These are phyloP conservation scores for Elgaria multicarinata DNA, from an alignment of 2,113 vertebrate species.

Conservation along the genomic window DNA sequence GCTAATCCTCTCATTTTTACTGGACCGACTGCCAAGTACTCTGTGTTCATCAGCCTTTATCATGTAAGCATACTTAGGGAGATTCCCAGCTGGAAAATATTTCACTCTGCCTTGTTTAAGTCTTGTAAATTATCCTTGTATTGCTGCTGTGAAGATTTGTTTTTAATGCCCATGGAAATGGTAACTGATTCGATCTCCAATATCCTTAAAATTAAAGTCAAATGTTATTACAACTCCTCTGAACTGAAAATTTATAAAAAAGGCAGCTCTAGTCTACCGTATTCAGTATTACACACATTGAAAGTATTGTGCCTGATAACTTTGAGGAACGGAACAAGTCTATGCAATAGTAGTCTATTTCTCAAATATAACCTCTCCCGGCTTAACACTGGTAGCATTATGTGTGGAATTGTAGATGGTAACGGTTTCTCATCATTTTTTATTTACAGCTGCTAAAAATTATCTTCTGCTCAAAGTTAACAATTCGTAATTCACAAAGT, in stretches of 20 bases:
- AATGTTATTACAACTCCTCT: not conserved
- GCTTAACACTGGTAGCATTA: not conserved
- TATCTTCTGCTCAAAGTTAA: slow-evolving; percentile 30
- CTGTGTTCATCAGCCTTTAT: not conserved
- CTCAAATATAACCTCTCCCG: not conserved
- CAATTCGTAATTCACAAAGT: slow-evolving; percentile 4
- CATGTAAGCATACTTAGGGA: slow-evolving; percentile 9
- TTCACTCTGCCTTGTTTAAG: slow-evolving; percentile 21
- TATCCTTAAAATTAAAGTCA: not conserved
- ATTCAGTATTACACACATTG: slow-evolving; percentile 21
- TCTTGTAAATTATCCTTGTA: slow-evolving; percentile 1
- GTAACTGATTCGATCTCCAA: not conserved
- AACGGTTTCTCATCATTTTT: slow-evolving; percentile 31
- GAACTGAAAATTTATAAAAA: not conserved
- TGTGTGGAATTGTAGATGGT: not conserved
- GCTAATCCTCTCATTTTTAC: slow-evolving; percentile 16
- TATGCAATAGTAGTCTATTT: slow-evolving; percentile 45
- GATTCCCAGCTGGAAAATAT: slow-evolving; percentile 1
- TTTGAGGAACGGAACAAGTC: slow-evolving; percentile 36
- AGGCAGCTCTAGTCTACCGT: slow-evolving; percentile 36
- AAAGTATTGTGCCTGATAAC: slow-evolving; percentile 45
- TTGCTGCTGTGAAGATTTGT: not conserved
- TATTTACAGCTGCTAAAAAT: slow-evolving; percentile 29
- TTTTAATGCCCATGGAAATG: not conserved
- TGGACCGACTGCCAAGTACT: slow-evolving; percentile 12